Percentiles rank a stretch among this genome's conserved stretches.
phyloP scores from a whole-genome alignment of 2,113 vertebrate species.

The Phocoena sinus region DNA sequence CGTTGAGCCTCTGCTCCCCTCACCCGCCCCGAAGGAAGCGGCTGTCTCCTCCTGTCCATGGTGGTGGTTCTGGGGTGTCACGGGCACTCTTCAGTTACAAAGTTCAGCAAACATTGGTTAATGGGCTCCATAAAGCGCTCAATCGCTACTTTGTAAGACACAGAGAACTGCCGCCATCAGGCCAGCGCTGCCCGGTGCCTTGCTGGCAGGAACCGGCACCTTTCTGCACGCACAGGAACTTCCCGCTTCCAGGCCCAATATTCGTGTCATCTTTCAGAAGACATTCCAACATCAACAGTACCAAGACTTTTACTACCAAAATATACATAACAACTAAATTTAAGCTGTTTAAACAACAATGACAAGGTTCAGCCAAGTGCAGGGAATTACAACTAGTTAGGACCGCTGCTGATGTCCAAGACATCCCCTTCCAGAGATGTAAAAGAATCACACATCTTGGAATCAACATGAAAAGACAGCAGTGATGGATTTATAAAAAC shows the following conservation, averaged over 20 bases:
- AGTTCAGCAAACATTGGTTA: not conserved
- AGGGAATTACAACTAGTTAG: not conserved
- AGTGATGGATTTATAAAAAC: not conserved
- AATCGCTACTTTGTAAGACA: not conserved
- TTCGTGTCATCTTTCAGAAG: not conserved
- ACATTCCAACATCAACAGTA: not conserved
- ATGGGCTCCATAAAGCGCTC: not conserved
- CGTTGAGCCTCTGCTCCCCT: not conserved
- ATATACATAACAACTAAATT: not conserved
- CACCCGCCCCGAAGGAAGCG: not conserved
- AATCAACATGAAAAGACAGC: not conserved
- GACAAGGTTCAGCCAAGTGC: not conserved
- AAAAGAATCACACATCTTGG: not conserved
- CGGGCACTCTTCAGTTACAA: not conserved
- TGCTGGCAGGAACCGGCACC: no score
- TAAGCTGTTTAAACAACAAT: no score
- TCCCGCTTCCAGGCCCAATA: not conserved
- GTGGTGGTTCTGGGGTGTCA: not conserved
- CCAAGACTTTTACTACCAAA: no score
- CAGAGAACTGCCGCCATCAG: no score
- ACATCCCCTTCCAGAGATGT: not conserved
- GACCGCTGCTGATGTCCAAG: not conserved
- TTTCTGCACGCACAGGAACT: not conserved
- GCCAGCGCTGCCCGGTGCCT: rapidly evolving
- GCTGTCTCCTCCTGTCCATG: not conserved